Evolutionary conservation across 1,140 invertebrate genomes (phyloP), one percentile per base, ranked within the genome.

Genomic region (Nymphalis io): DNA sequence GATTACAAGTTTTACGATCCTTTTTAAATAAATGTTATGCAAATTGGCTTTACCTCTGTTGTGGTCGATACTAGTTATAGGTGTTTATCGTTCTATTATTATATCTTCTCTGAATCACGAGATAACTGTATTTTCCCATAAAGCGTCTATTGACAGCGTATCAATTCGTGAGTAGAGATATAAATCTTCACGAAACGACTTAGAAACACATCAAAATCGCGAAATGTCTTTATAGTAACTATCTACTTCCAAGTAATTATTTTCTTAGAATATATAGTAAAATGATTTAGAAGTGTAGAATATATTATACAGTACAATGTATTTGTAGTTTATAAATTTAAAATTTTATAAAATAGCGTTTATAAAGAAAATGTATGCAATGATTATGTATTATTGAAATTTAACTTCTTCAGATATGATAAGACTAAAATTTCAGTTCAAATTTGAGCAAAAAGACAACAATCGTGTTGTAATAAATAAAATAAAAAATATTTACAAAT

Each of bases 81-180:
- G 21, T 15, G 10, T 53, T 23, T 27, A 55, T 55, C 27, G 51
- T 21, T 55, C 51, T 55, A 55, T 55, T 55, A 55, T 55, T 21
- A 55, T 27, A 21, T 23, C 51, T 55, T 55, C 51, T 55, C 51
- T 23, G 51, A 55, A 55, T 55, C 51, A 27, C 51, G 51, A 55
- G 20, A 23, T 55, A 55, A 53, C 48, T 18, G 48, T 53, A 10
- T 53, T 53, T 21, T 16, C 44, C 73, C 40, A 76, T 76, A 73
- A 76, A 76, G 57, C 60, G 74, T 70, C 18, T 76, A 73, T 73
- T 73, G 74, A 66, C 70, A 73, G 65, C 68, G 58, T 58, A 63
- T 73, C 40, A 58, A 72, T 73, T 73, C 71, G 71, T 76, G 70
- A 73, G 55, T 39, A 51, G 68, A 66, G 62, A 74, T 69, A 74